Conservation (phyloP, 2,888 invertebrate species). For the Spicauda simplicius region DNA sequence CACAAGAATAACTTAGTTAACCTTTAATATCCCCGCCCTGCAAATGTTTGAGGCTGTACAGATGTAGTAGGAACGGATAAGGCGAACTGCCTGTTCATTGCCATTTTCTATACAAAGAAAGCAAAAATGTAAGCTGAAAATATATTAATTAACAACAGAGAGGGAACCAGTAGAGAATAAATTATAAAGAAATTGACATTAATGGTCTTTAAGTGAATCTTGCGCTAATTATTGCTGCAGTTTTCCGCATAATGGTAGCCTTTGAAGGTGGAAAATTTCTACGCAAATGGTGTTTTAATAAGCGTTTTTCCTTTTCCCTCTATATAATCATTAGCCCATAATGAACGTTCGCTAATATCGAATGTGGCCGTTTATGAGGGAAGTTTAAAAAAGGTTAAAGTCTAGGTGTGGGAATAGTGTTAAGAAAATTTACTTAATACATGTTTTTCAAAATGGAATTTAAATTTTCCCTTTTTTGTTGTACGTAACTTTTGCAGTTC, state of each 20-base stretch:
- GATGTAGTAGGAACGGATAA: too few relatives aligned
- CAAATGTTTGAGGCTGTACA: too few relatives aligned
- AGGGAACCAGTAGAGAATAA: constrained; percentile 26
- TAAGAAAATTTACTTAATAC: too few relatives aligned
- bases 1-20: too few relatives aligned
- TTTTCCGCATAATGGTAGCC: constrained; percentile 33
- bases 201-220: constrained; percentile 41
- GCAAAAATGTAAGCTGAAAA: constrained; percentile 3
- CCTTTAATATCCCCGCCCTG: too few relatives aligned
- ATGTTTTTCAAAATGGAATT: too few relatives aligned
- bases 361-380: neutral
- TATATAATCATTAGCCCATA: constrained; percentile 29
- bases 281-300: constrained; percentile 29
- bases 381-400: neutral
- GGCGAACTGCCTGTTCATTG: too few relatives aligned
- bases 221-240: constrained; percentile 38
- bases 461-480: too few relatives aligned
- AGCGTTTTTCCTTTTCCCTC: constrained; percentile 6
- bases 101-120: neutral
- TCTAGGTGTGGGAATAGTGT: too few relatives aligned
- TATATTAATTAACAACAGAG: constrained; percentile 14
- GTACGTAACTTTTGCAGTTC: too few relatives aligned
- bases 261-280: constrained; percentile 31
- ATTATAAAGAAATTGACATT: constrained; percentile 42
- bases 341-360: constrained; percentile 12